Base-by-base conservation (phyloP, 1,140 invertebrate genomes). In the Ostrea edulis region DNA sequence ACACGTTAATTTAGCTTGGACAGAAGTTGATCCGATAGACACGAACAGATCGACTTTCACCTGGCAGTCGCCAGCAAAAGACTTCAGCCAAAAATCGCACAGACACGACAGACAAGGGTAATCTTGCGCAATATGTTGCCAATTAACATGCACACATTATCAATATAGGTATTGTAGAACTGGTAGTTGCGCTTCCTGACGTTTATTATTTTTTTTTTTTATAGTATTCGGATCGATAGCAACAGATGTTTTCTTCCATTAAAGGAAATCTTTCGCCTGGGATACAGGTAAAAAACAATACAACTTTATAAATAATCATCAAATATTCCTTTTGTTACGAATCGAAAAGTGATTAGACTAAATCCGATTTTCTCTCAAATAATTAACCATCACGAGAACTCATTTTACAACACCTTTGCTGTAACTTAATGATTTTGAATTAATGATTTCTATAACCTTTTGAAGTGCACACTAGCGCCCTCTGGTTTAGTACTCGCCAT, bases 201-300 rank as follows among this genome's bases (percentile, higher is more conserved):
- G 55, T 62, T 14, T 11, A 20, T 62, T n/a, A n/a, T n/a, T n/a
- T n/a, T 17, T 62, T 17, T 17, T 62, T 62, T 20, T 62, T 17
- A n/a, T n/a, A 62, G n/a, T 62, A 17, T 25, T 29, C 25, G 25
- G 12, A 77, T 77, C 68, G 68, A 77, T 77, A 77, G 68, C 68
- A 77, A 77, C 68, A 77, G 68, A 77, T 77, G 68, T 7, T 35
- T 29, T 77, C 3, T 14, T 77, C 29, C 12, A 25, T 25, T 25
- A 4, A 12, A 77, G 29, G 68, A 77, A 44, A 11, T 25, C 29
- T 22, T 9, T 77, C 29, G 68, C 29, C 14, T 17, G 68, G 25
- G 22, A 77, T 77, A 35, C 22, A 77, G 68, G 68, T 77, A 77
- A 77, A 25, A 14, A 29, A 14, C 29, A 25, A 25, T 71, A 8